phyloP scores from a whole-genome alignment of 2,113 vertebrate genomes.

The Saimiri boliviensis region DNA sequence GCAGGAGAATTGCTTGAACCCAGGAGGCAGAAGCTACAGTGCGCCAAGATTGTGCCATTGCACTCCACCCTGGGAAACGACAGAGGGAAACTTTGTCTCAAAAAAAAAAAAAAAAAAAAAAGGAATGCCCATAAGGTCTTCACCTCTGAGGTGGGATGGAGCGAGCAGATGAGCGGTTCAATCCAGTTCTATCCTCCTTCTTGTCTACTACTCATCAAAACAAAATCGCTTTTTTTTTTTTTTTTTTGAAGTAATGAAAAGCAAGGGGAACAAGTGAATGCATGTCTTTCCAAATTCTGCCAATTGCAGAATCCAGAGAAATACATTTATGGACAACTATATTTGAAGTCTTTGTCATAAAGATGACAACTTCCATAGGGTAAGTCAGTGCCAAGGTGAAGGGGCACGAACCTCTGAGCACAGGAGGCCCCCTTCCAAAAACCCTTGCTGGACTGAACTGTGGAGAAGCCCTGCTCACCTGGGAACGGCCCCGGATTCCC shows the following conservation, averaged over 20 bases:
- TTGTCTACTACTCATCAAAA: background rate
- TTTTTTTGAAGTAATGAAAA: background rate
- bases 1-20: too few species aligned
- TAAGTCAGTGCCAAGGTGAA: background rate
- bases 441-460: background rate
- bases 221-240: background rate
- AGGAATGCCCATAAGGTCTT: background rate
- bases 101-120: too few species aligned
- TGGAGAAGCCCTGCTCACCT: background rate
- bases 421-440: background rate
- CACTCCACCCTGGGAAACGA: too few species aligned
- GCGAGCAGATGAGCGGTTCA: background rate
- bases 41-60: too few species aligned
- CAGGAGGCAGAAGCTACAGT: too few species aligned
- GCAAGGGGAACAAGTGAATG: background rate
- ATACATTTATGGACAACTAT: background rate
- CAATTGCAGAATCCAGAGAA: background rate
- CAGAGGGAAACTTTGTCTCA: too few species aligned
- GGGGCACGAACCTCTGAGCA: fast-evolving
- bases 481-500: background rate
- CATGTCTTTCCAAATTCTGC: background rate
- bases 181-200: too few species aligned
- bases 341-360: background rate
- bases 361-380: background rate
- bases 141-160: background rate